Conservation (phyloP, 2,797 vertebrate species). For the Phataginus tetradactyla region DNA sequence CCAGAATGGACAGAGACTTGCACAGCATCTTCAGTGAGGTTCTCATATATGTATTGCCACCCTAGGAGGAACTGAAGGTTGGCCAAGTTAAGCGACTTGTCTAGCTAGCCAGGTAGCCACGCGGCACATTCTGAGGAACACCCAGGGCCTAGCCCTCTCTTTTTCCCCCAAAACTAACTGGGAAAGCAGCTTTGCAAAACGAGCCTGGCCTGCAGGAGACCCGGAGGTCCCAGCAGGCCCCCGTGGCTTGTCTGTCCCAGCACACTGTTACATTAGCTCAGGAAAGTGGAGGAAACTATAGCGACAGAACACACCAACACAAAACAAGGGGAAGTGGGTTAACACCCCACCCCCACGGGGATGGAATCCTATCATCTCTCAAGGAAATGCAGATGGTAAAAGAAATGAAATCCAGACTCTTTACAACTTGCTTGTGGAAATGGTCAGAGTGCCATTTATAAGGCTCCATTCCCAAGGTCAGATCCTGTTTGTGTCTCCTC, state of each 20-base stretch:
- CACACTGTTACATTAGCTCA: not conserved
- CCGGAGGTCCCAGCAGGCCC: not conserved
- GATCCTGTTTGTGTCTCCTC: not conserved
- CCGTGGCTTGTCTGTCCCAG: not conserved
- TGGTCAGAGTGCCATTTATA: not conserved
- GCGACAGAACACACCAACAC: not conserved
- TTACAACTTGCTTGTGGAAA: not conserved
- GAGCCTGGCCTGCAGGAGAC: not conserved
- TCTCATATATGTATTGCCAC: not conserved
- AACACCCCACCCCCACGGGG: not conserved
- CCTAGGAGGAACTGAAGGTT: slow-evolving; percentile 52
- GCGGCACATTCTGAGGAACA: not conserved
- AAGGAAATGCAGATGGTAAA: slow-evolving; percentile 22
- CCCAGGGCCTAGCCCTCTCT: not conserved
- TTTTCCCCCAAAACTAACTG: not conserved
- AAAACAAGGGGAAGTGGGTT: not conserved
- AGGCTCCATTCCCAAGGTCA: not conserved
- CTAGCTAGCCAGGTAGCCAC: not conserved
- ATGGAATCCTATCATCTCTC: not conserved
- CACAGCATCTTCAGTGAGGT: not conserved
- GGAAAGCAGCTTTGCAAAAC: not conserved
- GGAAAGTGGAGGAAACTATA: not conserved
- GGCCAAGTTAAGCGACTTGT: not conserved
- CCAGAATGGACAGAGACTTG: not conserved
- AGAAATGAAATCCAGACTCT: slow-evolving; percentile 48